Evolutionary conservation across 2,797 vertebrate genomes (phyloP), one percentile per base, ranked within the genome.

Genomic region (Siniperca obscura): DNA sequence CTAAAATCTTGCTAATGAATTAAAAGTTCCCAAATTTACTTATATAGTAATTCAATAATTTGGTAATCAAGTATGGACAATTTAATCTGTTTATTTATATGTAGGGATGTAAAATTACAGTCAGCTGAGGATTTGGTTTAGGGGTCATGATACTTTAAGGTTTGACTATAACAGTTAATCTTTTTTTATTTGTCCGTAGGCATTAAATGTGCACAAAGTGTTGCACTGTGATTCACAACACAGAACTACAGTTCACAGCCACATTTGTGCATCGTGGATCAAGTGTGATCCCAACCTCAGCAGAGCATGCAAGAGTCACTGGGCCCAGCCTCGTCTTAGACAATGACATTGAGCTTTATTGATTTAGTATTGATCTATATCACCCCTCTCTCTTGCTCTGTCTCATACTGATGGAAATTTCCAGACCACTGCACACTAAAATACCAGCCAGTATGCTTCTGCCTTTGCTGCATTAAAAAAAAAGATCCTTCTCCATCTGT

Each of bases 371-470:
- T 21, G 73, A 88, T 84, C 74, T 80, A 65, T 50, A 85, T 67
- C 84, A 83, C 69, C 73, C 74, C 78, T 59, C 62, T 42, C 64
- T 76, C 70, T 55, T 57, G 27, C 64, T 62, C 10, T 17, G 30
- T 83, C 83, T 88, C 57, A 14, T 14, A 79, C 64, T 66, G 87
- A 91, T 88, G 89, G 85, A 93, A 91, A 94, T 91, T 90, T 93
- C 84, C 86, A 91, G 80, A 90, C 55, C 36, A 36, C 73, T 74
- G 72, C 68, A 84, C 59, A 72, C 22, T 53, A 69, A 81, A 82
- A 78, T 19, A 81, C 53, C 50, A 78, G 42, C 70, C 12, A 36
- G 69, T 60, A 52, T 70, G 74, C 40, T 69, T 36, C 68, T 79
- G 68, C 52, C 6, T 11, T 62, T 59, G 57, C 73, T 70, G 72